These are phyloP conservation scores for Monochamus saltuarius DNA, from an alignment of 1,140 invertebrate genomes.

Conservation along the genomic window DNA sequence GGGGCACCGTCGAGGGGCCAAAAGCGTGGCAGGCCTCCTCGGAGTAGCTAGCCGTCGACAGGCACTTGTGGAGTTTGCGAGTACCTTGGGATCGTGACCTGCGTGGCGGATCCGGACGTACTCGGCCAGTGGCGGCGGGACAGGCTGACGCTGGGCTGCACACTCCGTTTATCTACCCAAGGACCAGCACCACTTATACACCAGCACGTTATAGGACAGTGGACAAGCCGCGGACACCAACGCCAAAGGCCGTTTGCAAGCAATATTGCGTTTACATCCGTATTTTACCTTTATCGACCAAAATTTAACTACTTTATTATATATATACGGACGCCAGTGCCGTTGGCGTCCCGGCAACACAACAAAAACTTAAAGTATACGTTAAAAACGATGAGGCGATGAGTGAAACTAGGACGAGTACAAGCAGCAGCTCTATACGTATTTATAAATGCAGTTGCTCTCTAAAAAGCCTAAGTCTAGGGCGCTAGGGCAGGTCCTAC, in stretches of 20 bases:
- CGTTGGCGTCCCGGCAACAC: conserved; percentile 4
- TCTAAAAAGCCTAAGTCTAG: no score
- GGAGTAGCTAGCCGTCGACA: conserved; percentile 75
- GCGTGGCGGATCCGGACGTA: conserved; percentile 53
- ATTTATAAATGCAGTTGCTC: no score
- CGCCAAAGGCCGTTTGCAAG: background rate
- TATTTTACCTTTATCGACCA: no score
- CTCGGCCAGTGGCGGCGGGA: conserved; percentile 43
- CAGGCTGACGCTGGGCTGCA: conserved; percentile 39
- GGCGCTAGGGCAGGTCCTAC: conserved; percentile 17
- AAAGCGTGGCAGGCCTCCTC: conserved; percentile 57
- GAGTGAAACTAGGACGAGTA: conserved; percentile 21
- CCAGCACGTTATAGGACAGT: conserved; percentile 13
- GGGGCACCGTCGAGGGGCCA: conserved; percentile 49
- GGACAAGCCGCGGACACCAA: conserved; percentile 9
- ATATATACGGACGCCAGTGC: background rate
- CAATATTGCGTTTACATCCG: no score
- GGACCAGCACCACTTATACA: conserved; percentile 25
- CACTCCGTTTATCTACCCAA: conserved; percentile 50
- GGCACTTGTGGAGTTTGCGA: conserved; percentile 84
- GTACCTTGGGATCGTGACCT: conserved; percentile 86
- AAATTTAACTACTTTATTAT: no score
- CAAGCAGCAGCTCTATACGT: conserved; percentile 12
- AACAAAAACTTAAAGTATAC: conserved; percentile 15
- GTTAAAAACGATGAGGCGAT: conserved; percentile 17